Evolutionary conservation across 2,113 vertebrate genomes (phyloP).

Genomic region (Xenotilapia leptura): DNA sequence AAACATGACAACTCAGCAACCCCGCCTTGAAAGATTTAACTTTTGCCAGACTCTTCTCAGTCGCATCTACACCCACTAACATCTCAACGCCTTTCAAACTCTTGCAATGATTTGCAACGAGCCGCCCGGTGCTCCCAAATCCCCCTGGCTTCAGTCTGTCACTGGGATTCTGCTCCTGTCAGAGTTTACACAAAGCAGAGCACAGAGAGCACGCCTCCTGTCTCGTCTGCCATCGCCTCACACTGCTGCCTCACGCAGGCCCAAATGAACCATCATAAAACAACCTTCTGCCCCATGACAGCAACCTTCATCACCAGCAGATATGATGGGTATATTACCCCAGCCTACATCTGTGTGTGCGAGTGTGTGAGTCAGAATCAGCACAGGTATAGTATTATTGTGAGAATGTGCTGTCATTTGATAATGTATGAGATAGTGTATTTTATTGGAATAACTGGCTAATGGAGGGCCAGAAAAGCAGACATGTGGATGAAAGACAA

Average conservation of each 20-base stretch:
- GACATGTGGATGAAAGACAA: conserved; percentile 28
- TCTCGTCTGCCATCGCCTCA: conserved; percentile 43
- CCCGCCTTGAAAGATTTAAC: background rate
- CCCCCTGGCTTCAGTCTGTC: conserved; percentile 26
- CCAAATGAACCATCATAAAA: conserved; percentile 17
- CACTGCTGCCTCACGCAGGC: background rate
- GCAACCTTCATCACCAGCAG: conserved; percentile 52
- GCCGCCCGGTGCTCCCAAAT: background rate
- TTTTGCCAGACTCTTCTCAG: background rate
- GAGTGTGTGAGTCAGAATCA: background rate
- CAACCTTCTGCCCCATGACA: conserved; percentile 51
- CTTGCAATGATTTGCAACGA: background rate
- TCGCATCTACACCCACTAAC: background rate
- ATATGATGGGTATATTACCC: conserved; percentile 45
- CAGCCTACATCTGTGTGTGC: background rate
- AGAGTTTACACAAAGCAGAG: conserved; percentile 29
- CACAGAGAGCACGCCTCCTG: background rate
- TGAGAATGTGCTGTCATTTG: conserved; percentile 27
- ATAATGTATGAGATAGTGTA: conserved; percentile 26
- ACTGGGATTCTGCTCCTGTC: conserved; percentile 1
- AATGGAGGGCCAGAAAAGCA: conserved; percentile 1
- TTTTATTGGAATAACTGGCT: conserved; percentile 3
- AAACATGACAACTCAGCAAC: background rate
- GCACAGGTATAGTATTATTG: conserved; percentile 20
- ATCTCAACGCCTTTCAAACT: background rate